Base-by-base conservation (phyloP, 2,888 invertebrate genomes). In the Physocephala rufipes region DNA sequence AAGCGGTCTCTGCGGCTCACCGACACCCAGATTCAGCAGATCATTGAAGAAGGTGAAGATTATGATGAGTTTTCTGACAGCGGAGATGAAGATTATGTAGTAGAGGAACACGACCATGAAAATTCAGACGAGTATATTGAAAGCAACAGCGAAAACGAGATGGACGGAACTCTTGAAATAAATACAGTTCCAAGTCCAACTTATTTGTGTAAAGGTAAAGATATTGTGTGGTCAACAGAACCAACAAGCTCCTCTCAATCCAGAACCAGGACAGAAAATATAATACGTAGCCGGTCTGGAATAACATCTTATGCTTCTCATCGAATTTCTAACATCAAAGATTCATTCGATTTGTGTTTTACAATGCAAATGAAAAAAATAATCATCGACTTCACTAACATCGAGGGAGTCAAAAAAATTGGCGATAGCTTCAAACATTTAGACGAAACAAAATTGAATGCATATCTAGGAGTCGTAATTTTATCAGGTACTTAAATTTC, bases 231-330 rank as follows among this genome's bases (percentile, higher is more conserved):
- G n/a, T n/a, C n/a, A n/a, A n/a, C n/a, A n/a, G n/a, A n/a, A n/a
- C n/a, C n/a, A n/a, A n/a, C n/a, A n/a, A n/a, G n/a, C n/a, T n/a
- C n/a, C n/a, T n/a, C n/a, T n/a, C n/a, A n/a, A n/a, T n/a, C n/a
- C n/a, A n/a, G n/a, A n/a, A n/a, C n/a, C n/a, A n/a, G n/a, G n/a
- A n/a, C n/a, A n/a, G n/a, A n/a, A n/a, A n/a, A n/a, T n/a, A n/a
- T n/a, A n/a, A n/a, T n/a, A n/a, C n/a, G n/a, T n/a, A n/a, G n/a
- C n/a, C n/a, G n/a, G n/a, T n/a, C n/a, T n/a, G n/a, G n/a, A n/a
- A n/a, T n/a, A n/a, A 81, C 81, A 80, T 77, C 78, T 80, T 77
- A 62, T 51, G 69, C 61, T 69, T 26, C 58, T 69, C 65, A 26
- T 65, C 26, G 58, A 53, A 51, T 70, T n/a, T 55, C 62, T 5